Base-by-base conservation (phyloP, 2,113 vertebrate species). In the Chrysemys picta region DNA sequence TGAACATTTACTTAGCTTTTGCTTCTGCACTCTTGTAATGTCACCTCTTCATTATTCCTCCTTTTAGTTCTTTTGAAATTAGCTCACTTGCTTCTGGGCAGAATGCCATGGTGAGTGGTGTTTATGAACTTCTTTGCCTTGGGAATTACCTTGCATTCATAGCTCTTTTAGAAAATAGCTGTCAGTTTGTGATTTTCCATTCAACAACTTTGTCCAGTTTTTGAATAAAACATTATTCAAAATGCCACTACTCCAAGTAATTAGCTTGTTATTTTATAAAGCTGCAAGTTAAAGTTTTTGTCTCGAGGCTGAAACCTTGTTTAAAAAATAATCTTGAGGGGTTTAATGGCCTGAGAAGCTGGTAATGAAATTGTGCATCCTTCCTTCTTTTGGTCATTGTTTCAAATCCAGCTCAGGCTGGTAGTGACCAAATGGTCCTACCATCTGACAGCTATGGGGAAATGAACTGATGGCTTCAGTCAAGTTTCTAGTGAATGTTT, bases 51-150 rank as follows among this genome's bases (percentile, higher is more conserved):
- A 8, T 92, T 90, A 54, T 97, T 93, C 38, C n/a, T 94, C 78
- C 82, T 95, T 84, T 42, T 88, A 98, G 98, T 98, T 94, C 97
- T 98, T 93, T 82, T 98, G 97, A 98, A 98, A 57, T 96, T 97
- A 95, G 98, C 98, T 10, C 98, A 98, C 89, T 85, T 98, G 90
- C 97, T 98, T 2, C 94, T 98, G 1, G 56, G 88, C 94, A 96
- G 81, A 90, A 87, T 75, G 1, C 90, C 80, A 5, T 38, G 94
- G 98, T 98, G 78, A 98, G 98, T 97, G 65, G 56, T 78, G 21
- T 88, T 95, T 92, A 81, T 76, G 49, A 38, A 6, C 79, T 95
- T 94, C 80, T 88, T 87, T 57, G n/a, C 65, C 35, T 56, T 59
- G 80, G 75, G 91, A 95, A 85, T 86, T 62, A 75, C 3, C 0